Percentiles rank a stretch among this genome's conserved stretches.
Evolutionary conservation across 2,888 invertebrate genomes (phyloP).

Genomic region (Lepeophtheirus nordmannii): DNA sequence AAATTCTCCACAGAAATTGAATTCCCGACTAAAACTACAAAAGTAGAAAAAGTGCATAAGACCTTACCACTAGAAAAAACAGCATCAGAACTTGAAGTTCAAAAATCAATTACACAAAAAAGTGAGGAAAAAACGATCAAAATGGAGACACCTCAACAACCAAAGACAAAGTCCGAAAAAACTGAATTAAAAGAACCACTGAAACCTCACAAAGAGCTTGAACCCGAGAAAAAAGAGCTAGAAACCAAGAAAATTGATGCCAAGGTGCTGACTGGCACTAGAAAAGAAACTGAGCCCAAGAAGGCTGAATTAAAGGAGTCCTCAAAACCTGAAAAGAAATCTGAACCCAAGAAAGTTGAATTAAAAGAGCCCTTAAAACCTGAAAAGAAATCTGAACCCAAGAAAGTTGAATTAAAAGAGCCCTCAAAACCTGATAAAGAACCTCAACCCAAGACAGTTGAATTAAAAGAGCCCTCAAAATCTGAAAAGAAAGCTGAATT

Average conservation of each 20-base stretch:
- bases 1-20: too few species aligned
- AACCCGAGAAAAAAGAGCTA: neutral
- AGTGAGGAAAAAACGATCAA: too few species aligned
- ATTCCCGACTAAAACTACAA: too few species aligned
- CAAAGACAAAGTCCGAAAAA: neutral
- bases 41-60: too few species aligned
- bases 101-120: too few species aligned
- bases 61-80: too few species aligned
- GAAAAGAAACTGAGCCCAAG: neutral
- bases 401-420: neutral
- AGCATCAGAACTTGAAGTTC: too few species aligned
- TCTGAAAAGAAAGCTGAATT: too few species aligned
- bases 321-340: neutral
- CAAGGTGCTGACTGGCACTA: neutral
- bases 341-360: neutral
- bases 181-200: neutral
- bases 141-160: neutral
- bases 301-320: neutral
- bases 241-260: neutral
- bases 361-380: neutral
- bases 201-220: neutral
- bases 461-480: too few species aligned
- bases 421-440: neutral
- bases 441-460: neutral
- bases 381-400: neutral